Evolutionary conservation across 1,140 invertebrate species (phyloP).

Genomic region (Zophobas morio): DNA sequence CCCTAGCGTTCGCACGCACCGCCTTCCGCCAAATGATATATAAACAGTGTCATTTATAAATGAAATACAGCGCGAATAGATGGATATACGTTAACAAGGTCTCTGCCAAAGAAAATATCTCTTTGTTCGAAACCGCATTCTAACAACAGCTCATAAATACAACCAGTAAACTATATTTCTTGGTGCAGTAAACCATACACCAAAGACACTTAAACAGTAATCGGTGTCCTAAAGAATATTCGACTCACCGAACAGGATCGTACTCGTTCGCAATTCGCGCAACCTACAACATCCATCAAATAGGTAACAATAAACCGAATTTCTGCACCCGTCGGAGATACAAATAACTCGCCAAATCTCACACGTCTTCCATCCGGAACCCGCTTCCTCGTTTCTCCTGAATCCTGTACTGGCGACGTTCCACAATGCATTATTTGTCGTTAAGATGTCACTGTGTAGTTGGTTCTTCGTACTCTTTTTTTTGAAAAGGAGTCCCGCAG

Average conservation of each 20-base stretch:
- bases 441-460: conserved; percentile 1
- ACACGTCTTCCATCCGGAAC: neutral
- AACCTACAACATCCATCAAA: conserved; percentile 11
- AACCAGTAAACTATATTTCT: conserved; percentile 62
- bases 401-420: conserved; percentile 14
- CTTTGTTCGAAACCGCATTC: conserved; percentile 65
- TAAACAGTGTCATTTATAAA: conserved; percentile 66
- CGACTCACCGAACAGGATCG: conserved; percentile 59
- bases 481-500: too few species aligned
- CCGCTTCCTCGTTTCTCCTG: neutral
- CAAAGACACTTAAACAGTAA: conserved; percentile 65
- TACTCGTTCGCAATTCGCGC: conserved; percentile 34
- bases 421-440: conserved; percentile 8
- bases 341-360: neutral
- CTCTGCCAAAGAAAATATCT: conserved; percentile 63
- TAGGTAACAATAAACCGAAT: conserved; percentile 5
- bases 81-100: conserved; percentile 65
- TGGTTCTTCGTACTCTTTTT: neutral
- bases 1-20: conserved; percentile 60
- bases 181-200: conserved; percentile 62
- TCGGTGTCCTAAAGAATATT: conserved; percentile 65
- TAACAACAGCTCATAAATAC: conserved; percentile 66
- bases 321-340: neutral
- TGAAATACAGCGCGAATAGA: conserved; percentile 62
- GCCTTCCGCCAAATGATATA: conserved; percentile 64